Conservation (phyloP, 2,113 vertebrate species). For the Scopus umbretta region DNA sequence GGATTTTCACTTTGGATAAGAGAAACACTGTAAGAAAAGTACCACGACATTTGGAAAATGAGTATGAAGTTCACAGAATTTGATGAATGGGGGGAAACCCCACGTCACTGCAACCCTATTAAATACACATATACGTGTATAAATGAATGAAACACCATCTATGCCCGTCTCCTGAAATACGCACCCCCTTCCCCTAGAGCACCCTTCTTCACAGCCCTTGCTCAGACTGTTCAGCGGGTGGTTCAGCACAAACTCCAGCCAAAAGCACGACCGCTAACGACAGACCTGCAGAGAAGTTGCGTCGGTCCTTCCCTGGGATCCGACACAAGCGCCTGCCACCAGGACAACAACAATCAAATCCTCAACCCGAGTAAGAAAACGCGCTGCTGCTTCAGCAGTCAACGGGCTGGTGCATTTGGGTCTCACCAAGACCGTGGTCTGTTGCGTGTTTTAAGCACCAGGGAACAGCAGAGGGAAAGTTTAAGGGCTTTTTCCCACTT, state of each 20-base stretch:
- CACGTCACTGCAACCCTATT: background rate
- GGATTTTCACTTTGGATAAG: background rate
- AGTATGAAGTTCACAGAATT: background rate
- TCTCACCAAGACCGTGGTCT: background rate
- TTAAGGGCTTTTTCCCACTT: background rate
- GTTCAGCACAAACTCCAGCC: background rate
- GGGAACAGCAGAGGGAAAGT: background rate
- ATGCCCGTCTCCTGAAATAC: background rate
- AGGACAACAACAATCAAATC: background rate
- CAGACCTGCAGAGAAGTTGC: background rate
- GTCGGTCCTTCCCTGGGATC: background rate
- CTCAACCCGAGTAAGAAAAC: background rate
- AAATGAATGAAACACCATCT: background rate
- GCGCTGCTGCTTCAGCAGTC: background rate
- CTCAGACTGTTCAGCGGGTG: fast-evolving
- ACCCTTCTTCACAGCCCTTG: background rate
- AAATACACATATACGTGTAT: no score
- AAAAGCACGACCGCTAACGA: background rate
- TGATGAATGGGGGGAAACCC: background rate
- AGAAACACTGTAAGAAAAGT: background rate
- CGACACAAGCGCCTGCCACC: background rate
- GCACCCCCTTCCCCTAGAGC: background rate
- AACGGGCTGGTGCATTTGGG: background rate
- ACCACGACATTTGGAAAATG: background rate
- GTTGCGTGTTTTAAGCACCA: background rate